A percentile compares a stretch with the other conserved stretches of the same genome.
Evolutionary conservation across 2,113 vertebrate species (phyloP).

Genomic region (Theristicus caerulescens): DNA sequence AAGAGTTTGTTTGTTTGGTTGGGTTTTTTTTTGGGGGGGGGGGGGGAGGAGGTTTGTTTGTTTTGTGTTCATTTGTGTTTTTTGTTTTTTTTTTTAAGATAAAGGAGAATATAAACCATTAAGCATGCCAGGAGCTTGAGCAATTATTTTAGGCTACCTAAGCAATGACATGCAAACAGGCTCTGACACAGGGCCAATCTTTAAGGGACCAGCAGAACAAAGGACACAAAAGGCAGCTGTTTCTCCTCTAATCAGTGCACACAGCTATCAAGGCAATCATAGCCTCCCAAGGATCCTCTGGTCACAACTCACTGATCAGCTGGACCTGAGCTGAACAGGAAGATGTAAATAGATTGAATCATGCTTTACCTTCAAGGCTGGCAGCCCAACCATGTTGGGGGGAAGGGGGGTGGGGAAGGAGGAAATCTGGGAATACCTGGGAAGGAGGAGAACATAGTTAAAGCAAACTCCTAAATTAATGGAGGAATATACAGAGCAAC

Average conservation of each 20-base stretch:
- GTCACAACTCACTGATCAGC: background rate
- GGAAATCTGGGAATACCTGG: background rate
- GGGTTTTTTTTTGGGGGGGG: no score
- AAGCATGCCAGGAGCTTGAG: background rate
- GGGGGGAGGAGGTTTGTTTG: no score
- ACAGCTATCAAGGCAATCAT: background rate
- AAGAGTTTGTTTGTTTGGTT: background rate
- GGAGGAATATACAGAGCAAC: background rate
- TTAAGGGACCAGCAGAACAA: background rate
- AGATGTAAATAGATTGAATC: background rate
- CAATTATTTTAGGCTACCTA: background rate
- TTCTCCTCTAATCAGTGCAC: background rate
- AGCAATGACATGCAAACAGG: background rate
- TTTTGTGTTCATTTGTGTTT: background rate
- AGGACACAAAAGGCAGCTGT: background rate
- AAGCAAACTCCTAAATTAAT: background rate
- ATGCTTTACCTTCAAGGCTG: background rate
- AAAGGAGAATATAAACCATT: background rate
- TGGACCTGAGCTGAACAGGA: background rate
- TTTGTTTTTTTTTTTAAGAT: background rate
- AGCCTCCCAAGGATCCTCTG: background rate
- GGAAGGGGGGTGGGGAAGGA: fast-evolving
- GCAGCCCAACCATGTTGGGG: background rate
- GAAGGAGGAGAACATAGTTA: background rate
- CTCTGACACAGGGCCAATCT: background rate